Conservation (phyloP, 2,797 vertebrate genomes). For the Gephyroberyx darwinii region DNA sequence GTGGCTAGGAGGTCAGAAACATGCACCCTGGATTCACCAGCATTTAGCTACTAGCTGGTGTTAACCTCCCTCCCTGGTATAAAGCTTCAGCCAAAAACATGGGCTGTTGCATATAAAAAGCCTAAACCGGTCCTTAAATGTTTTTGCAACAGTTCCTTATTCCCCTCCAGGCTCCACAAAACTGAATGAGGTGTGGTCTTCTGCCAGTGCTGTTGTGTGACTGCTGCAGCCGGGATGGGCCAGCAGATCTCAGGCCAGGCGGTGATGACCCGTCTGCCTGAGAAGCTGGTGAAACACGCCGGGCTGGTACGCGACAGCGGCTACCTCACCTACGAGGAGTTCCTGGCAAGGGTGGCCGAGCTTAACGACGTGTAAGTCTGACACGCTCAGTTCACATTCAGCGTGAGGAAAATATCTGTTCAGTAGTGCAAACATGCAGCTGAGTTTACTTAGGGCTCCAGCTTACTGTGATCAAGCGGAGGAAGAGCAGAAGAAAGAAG, state of each 20-base stretch:
- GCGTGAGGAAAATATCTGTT: not conserved
- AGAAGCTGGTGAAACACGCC: conserved; percentile 93
- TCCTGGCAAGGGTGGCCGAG: conserved; percentile 93
- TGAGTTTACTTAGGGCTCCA: not conserved
- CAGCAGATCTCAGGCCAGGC: conserved; percentile 93
- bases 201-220: conserved; percentile 31
- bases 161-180: conserved; percentile 41
- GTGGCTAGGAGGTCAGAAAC: too few species aligned
- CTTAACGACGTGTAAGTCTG: conserved; percentile 96
- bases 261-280: conserved; percentile 90
- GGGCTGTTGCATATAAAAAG: not conserved
- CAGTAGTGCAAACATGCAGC: not conserved
- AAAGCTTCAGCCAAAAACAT: too few species aligned
- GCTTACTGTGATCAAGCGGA: not conserved
- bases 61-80: too few species aligned
- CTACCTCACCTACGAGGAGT: conserved; percentile 95
- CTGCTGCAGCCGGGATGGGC: conserved; percentile 85
- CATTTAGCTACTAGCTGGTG: too few species aligned
- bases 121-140: not conserved
- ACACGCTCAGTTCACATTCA: not conserved
- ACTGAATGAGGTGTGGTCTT: conserved; percentile 67
- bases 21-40: too few species aligned
- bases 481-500: not conserved
- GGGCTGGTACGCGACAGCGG: conserved; percentile 92
- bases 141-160: not conserved